phyloP scores from a whole-genome alignment of 2,888 invertebrate species.

The Heliconius ismenius region DNA sequence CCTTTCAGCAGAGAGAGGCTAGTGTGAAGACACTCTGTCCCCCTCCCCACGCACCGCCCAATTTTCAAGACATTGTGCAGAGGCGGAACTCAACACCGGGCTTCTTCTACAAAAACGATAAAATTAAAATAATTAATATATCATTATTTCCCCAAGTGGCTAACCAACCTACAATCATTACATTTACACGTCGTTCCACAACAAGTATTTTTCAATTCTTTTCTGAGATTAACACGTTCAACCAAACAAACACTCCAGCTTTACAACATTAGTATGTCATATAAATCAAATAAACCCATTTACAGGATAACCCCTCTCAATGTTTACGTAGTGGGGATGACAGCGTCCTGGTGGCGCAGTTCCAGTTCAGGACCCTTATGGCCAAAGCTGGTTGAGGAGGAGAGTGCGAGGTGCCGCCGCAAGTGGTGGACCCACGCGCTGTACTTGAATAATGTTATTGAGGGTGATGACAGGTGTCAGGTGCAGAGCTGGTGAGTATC shows the following conservation, averaged over 20 bases:
- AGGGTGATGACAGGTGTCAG: slow-evolving; percentile 44
- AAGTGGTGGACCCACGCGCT: slow-evolving; percentile 49
- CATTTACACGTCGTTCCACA: too few species aligned
- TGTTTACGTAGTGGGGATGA: slow-evolving; percentile 45
- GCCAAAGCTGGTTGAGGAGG: slow-evolving; percentile 44
- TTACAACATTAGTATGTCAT: not conserved
- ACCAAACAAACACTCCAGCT: not conserved
- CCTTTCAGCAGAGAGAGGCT: too few species aligned
- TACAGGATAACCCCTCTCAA: slow-evolving; percentile 48
- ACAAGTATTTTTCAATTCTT: too few species aligned
- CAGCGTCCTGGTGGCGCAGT: slow-evolving; percentile 48
- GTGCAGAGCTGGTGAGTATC: slow-evolving; percentile 50
- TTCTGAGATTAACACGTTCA: not conserved
- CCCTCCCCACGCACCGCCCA: too few species aligned
- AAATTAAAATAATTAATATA: too few species aligned
- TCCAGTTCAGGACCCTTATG: slow-evolving; percentile 46
- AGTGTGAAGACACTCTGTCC: too few species aligned
- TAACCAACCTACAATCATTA: too few species aligned
- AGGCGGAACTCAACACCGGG: too few species aligned
- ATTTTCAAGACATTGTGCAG: too few species aligned
- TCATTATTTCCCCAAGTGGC: too few species aligned
- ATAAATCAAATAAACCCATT: not conserved
- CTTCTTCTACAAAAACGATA: too few species aligned
- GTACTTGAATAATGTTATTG: slow-evolving; percentile 47
- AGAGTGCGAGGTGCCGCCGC: slow-evolving; percentile 46